A percentile compares a stretch with the other conserved stretches of the same genome.
phyloP scores from a whole-genome alignment of 1,140 invertebrate species.

The Panagrolaimus sp. region DNA sequence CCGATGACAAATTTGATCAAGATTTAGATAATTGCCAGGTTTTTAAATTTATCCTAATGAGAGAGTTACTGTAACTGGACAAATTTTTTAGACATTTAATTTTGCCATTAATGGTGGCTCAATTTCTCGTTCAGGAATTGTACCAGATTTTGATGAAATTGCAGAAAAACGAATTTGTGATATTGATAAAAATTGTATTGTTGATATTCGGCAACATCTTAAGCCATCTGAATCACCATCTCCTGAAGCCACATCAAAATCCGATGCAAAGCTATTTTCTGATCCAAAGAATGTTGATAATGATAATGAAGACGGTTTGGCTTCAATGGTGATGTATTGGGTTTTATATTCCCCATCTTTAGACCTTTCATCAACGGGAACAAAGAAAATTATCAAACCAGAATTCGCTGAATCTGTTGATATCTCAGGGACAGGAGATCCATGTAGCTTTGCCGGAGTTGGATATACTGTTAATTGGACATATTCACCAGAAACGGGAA shows the following conservation, averaged over 20 bases:
- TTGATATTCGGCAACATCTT: slow-evolving; percentile 15
- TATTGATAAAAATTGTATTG: slow-evolving; percentile 29
- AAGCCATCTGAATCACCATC: not conserved
- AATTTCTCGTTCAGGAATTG: slow-evolving; percentile 16
- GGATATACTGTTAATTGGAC: slow-evolving; percentile 41
- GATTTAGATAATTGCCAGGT: slow-evolving; percentile 20
- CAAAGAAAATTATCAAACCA: not conserved
- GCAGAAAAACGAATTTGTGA: slow-evolving; percentile 28
- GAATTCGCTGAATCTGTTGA: slow-evolving; percentile 43
- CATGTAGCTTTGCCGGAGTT: slow-evolving; percentile 32
- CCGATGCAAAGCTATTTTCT: not conserved
- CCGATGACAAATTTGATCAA: slow-evolving; percentile 30
- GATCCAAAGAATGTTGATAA: not conserved
- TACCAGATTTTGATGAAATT: slow-evolving; percentile 17
- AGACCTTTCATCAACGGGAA: not conserved
- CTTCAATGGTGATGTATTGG: not conserved
- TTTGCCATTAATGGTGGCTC: slow-evolving; percentile 15
- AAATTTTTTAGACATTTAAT: slow-evolving; percentile 16
- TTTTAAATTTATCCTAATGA: not conserved
- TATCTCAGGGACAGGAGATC: slow-evolving; percentile 40
- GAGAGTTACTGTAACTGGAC: not conserved
- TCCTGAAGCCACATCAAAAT: too few relatives aligned
- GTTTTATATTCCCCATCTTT: not conserved
- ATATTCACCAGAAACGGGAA: slow-evolving; percentile 30
- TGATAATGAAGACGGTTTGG: not conserved